phyloP scores from a whole-genome alignment of 2,113 vertebrate genomes.

The pig (Sus scrofa) region T2T-Sscrofa CM000817.6:45601001-45601500 shows the following conservation, averaged over 20 bases:
- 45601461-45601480: conserved; percentile 25
- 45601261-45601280: no score
- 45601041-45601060: not conserved
- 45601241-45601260: no score
- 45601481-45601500: conserved; percentile 72
- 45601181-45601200: no score
- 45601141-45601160: no score
- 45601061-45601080: no score
- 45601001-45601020: conserved; percentile 36
- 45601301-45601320: not conserved
- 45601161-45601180: no score
- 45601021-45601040: not conserved
- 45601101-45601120: no score
- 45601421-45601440: not conserved
- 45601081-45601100: no score
- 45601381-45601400: not conserved
- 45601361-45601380: not conserved
- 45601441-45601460: conserved; percentile 11
- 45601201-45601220: no score
- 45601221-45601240: no score
- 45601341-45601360: conserved; percentile 15
- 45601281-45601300: no score
- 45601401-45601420: not conserved
- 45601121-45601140: no score
- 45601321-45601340: conserved; percentile 62